Base-by-base conservation (phyloP, 2,113 vertebrate genomes). In the Coregonus clupeaformis region DNA sequence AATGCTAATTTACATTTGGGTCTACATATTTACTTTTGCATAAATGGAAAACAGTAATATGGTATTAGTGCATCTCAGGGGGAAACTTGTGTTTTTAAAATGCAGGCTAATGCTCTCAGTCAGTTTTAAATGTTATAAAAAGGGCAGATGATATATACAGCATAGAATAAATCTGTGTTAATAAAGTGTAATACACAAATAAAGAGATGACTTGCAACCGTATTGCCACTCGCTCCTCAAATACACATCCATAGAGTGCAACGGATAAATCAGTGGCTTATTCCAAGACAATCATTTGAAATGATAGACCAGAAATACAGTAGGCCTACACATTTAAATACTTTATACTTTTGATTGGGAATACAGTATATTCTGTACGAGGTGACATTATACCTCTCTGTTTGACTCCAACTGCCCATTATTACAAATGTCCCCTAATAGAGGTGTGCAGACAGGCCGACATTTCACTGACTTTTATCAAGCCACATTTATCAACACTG, bases 1-100 rank as follows among this genome's bases (percentile, higher is more conserved):
- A 91, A 91, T 76, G 84, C 85, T 91, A 88, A 89, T 90, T 91
- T 90, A 82, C 90, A 88, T 88, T 89, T 87, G 77, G 85, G 89
- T 88, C 89, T 86, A 90, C 85, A 89, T 92, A 90, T 93, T 94
- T 92, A 91, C 91, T 90, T 91, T 90, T 90, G 88, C 87, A 88
- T 92, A 84, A 89, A 92, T 81, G 84, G 75, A 88, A 86, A 91
- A 91, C 89, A 91, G 88, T 89, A 85, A 89, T 87, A 88, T 86
- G 87, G 86, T 89, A 90, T 91, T 91, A 89, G 80, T 77, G 78
- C 84, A 85, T 90, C 87, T 86, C 88, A 65, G 68, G 85, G 89
- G 87, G 76, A 72, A 72, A 72, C 83, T 81, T 83, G 82, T 86
- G 77, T 79, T 91, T 78, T 87, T 84, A 63, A 86, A 86, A 90